A percentile compares a stretch with the other conserved stretches of the same genome.
Evolutionary conservation across 2,888 invertebrate species (phyloP).

Genomic region (Nezara viridula): DNA sequence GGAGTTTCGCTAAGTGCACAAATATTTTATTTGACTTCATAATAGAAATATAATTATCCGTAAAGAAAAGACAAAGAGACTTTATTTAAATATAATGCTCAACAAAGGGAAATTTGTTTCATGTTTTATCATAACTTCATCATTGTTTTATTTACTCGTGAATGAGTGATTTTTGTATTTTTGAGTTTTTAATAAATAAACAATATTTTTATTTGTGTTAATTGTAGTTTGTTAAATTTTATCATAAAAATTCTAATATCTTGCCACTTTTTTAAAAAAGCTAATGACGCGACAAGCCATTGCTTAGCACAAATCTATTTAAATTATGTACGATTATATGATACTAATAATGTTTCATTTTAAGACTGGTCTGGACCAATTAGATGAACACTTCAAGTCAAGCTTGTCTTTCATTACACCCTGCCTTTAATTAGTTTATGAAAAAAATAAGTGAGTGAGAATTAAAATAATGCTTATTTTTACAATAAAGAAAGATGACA

Average conservation of each 20-base stretch:
- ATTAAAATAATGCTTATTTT: not conserved
- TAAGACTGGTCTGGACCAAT: conserved; percentile 24
- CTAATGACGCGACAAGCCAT: not conserved
- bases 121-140: conserved; percentile 24
- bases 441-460: not conserved
- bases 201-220: conserved; percentile 21
- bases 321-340: not conserved
- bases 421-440: conserved; percentile 6
- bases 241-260: not conserved
- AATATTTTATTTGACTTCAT: conserved; percentile 42
- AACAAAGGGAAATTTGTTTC: conserved; percentile 17
- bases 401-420: conserved; percentile 2
- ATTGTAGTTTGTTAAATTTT: conserved; percentile 8
- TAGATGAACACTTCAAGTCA: conserved; percentile 22
- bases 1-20: not conserved
- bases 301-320: not conserved
- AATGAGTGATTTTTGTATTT: conserved; percentile 13
- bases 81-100: conserved; percentile 40
- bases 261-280: not conserved
- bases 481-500: not conserved
- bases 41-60: conserved; percentile 15
- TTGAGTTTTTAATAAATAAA: conserved; percentile 34
- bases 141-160: not conserved
- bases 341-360: not conserved
- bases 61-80: not conserved